Evolutionary conservation across 2,113 vertebrate species (phyloP).

Genomic region (Leucopsar rothschildi): DNA sequence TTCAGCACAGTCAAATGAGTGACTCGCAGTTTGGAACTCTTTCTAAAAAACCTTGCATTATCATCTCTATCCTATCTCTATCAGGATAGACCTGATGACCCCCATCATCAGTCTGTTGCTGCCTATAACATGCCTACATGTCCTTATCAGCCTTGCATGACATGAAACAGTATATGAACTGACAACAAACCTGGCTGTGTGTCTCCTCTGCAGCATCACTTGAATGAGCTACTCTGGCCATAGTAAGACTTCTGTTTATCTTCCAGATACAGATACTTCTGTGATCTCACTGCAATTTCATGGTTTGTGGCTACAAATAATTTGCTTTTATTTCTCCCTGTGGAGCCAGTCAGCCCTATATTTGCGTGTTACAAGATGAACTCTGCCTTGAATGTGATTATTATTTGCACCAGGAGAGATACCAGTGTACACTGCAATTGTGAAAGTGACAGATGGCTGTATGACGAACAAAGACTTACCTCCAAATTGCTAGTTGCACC

Average conservation of each 20-base stretch:
- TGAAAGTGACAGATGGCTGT: not conserved
- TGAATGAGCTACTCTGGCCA: not conserved
- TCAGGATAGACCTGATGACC: not conserved
- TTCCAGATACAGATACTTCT: not conserved
- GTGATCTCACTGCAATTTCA: not conserved
- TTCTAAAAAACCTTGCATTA: not conserved
- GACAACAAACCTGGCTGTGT: not conserved
- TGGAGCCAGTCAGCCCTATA: not conserved
- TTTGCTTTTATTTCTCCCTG: not conserved
- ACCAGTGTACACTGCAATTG: not conserved
- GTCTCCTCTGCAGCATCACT: not conserved
- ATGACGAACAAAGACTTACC: not conserved
- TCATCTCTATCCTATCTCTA: not conserved
- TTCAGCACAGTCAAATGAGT: not conserved
- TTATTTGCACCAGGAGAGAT: not conserved
- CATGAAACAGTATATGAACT: accelerated
- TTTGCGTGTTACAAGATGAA: not conserved
- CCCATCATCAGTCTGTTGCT: not conserved
- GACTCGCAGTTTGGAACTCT: not conserved
- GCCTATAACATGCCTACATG: not conserved
- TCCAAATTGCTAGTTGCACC: not conserved
- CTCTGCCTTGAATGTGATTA: not conserved
- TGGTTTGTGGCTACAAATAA: not conserved
- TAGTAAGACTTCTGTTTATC: not conserved
- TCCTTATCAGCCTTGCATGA: not conserved